Evolutionary conservation across 2,797 vertebrate genomes (phyloP).

Genomic region (Artibeus jamaicensis): DNA sequence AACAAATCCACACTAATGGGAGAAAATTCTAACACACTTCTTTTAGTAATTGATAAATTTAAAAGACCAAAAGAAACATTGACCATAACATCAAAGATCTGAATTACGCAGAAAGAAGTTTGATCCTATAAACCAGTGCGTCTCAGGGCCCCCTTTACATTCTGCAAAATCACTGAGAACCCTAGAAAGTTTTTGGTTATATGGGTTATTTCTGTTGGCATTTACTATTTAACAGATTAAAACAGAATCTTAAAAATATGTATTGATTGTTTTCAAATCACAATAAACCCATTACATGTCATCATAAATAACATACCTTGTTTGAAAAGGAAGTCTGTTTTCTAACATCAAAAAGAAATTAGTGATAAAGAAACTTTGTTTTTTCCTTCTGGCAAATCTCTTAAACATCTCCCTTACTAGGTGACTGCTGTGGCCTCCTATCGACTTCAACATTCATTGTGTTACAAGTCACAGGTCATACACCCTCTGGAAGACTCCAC

Average conservation of each 20-base stretch:
- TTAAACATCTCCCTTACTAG: neutral
- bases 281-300: neutral
- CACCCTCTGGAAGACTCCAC: neutral
- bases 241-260: neutral
- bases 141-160: neutral
- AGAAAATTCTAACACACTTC: neutral
- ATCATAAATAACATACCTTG: neutral
- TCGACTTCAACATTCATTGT: neutral
- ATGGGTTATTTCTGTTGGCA: neutral
- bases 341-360: neutral
- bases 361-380: neutral
- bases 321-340: neutral
- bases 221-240: neutral
- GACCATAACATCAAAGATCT: neutral
- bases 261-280: neutral
- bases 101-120: neutral
- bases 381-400: neutral
- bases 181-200: neutral
- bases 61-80: neutral
- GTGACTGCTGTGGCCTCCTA: neutral
- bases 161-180: neutral
- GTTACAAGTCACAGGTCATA: neutral
- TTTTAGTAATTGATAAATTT: neutral
- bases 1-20: neutral
- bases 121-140: neutral